Evolutionary conservation across 1,140 invertebrate species (phyloP).

Genomic region (Zaprionus inermis): DNA sequence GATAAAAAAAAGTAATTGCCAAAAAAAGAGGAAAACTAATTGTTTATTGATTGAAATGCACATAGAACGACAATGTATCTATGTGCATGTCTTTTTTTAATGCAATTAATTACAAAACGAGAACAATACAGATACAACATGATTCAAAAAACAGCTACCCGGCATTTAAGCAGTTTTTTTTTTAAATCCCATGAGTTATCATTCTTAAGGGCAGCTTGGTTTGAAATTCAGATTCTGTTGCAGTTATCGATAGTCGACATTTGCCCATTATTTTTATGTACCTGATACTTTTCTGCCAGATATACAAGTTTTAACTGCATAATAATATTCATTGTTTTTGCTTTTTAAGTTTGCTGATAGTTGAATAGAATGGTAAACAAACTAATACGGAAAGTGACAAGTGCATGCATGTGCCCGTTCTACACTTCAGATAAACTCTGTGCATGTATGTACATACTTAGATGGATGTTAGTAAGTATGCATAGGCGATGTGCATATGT

Average conservation of each 20-base stretch:
- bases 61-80: neutral
- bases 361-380: constrained; percentile 28
- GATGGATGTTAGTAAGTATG: neutral
- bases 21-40: constrained; percentile 8
- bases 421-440: constrained; percentile 22
- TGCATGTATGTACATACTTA: neutral
- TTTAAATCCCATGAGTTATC: no score
- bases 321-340: constrained; percentile 33
- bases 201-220: no score
- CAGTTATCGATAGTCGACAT: constrained; percentile 17
- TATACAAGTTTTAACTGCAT: constrained; percentile 28
- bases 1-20: neutral
- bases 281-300: constrained; percentile 23
- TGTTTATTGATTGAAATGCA: constrained; percentile 11
- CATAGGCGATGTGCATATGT: neutral
- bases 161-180: no score
- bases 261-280: constrained; percentile 9
- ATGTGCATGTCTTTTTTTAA: neutral
- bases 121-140: neutral
- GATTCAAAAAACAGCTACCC: neutral
- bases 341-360: constrained; percentile 26
- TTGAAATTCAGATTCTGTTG: neutral
- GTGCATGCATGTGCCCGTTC: constrained; percentile 27
- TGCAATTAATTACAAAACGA: neutral
- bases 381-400: constrained; percentile 31